These are phyloP conservation scores for Acanthurus lineatus DNA, from an alignment of 2,797 vertebrate genomes.

Conservation along the genomic window DNA sequence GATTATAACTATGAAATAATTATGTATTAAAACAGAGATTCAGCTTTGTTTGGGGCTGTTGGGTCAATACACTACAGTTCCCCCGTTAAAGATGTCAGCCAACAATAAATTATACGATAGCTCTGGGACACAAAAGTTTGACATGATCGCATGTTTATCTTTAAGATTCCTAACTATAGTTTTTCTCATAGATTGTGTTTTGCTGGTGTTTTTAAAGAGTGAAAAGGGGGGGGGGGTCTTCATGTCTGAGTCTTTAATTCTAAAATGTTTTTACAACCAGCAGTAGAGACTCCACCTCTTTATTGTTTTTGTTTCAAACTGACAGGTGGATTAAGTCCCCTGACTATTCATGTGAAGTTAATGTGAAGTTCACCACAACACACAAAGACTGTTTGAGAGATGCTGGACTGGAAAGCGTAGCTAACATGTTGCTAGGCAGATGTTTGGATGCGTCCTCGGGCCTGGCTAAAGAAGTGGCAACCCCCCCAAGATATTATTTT, in stretches of 20 bases:
- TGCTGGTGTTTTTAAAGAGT: constrained; percentile 3
- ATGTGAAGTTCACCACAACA: background rate
- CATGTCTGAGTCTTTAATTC: too few relatives aligned
- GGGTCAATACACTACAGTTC: too few relatives aligned
- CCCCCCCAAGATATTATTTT: too few relatives aligned
- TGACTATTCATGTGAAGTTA: background rate
- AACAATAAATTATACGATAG: background rate
- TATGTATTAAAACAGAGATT: background rate
- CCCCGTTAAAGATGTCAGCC: constrained; percentile 1
- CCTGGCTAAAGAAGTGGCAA: background rate
- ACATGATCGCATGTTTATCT: constrained; percentile 33
- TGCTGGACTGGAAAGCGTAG: background rate
- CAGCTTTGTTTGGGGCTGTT: background rate
- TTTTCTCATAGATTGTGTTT: constrained; percentile 10
- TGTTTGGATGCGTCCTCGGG: background rate
- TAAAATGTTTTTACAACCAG: constrained; percentile 32
- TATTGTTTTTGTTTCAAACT: too few relatives aligned
- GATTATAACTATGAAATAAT: background rate
- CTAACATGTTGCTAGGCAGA: background rate
- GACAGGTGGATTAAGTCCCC: background rate
- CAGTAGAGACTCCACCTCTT: background rate
- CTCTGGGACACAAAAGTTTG: constrained; percentile 33
- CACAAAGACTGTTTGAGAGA: constrained; percentile 1
- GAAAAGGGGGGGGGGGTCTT: background rate
- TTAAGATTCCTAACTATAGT: background rate